Conservation (phyloP, 2,888 invertebrate species). For the Pocota personata region DNA sequence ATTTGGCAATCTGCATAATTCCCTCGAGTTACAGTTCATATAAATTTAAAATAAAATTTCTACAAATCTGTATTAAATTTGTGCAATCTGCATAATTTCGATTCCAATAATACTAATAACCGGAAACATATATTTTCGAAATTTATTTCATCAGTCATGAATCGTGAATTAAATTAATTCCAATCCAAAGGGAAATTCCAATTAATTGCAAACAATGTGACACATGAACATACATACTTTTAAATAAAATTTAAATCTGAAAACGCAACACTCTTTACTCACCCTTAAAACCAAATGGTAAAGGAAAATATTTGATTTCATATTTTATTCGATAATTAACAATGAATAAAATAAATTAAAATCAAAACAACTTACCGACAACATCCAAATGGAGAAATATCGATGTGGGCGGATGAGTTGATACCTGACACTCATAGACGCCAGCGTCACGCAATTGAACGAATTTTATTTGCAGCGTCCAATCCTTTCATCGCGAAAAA, state of each 20-base stretch:
- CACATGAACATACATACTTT: neutral
- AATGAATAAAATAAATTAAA: constrained; percentile 14
- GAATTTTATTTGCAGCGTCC: constrained; percentile 95
- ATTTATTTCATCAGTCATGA: neutral
- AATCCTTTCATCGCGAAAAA: constrained; percentile 86
- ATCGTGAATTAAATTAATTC: constrained; percentile 1
- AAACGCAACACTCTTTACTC: neutral
- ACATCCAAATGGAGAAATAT: constrained; percentile 93
- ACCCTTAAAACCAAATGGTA: neutral
- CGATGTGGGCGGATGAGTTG: constrained; percentile 95
- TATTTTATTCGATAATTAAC: neutral
- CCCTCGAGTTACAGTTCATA: too few species aligned
- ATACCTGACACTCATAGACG: constrained; percentile 95
- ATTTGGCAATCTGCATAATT: too few species aligned
- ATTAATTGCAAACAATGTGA: neutral
- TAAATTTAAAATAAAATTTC: too few species aligned
- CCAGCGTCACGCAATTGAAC: constrained; percentile 94
- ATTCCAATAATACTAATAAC: neutral
- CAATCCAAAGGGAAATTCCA: neutral
- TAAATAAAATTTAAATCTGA: neutral
- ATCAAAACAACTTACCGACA: constrained; percentile 88
- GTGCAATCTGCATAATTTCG: neutral
- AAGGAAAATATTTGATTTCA: neutral
- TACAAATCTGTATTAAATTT: too few species aligned
- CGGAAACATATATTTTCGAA: neutral